Base-by-base conservation (phyloP, 2,888 invertebrate genomes). In the Steinernema hermaphroditum region DNA sequence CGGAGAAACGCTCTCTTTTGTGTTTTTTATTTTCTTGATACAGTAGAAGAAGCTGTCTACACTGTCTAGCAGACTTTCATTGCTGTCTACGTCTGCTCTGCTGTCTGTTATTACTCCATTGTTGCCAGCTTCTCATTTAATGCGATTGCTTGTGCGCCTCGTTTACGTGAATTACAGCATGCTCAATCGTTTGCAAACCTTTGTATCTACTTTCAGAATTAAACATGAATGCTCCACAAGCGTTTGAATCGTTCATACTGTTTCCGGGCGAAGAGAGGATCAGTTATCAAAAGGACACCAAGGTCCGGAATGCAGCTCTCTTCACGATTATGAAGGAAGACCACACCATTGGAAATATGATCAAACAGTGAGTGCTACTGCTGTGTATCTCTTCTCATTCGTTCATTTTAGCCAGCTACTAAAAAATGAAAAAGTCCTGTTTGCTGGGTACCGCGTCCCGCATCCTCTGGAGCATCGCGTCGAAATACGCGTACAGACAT, bases 191-290 rank as follows among this genome's bases (percentile, higher is more conserved):
- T n/a, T n/a, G n/a, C n/a, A n/a, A n/a, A n/a, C n/a, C n/a, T n/a
- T n/a, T n/a, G n/a, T n/a, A n/a, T n/a, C n/a, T n/a, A n/a, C n/a
- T n/a, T n/a, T n/a, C n/a, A n/a, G 54, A 27, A 54, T 24, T 16
- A 68, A n/a, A n/a, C 32, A 98, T 98, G 98, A 98, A 98, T 89
- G 97, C 98, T 54, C 98, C 97, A 74, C 95, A 96, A 72, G 94
- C 97, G 75, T 98, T 98, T 86, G 98, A 98, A 89, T 95, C 96
- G 79, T 98, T 98, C 89, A 90, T 98, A 73, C 89, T 98, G 0
- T 96, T 95, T 85, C 97, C 97, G 81, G 97, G 96, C 87, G 97
- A 98, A 88, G 96, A 96, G 88, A 98, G 98, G 94, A 94, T 98
- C 74, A 92, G 93, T 73, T 93, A 95, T 86, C 96, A 97, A 89